Conservation (phyloP, 2,888 invertebrate species). For the Frankliniella intonsa region DNA sequence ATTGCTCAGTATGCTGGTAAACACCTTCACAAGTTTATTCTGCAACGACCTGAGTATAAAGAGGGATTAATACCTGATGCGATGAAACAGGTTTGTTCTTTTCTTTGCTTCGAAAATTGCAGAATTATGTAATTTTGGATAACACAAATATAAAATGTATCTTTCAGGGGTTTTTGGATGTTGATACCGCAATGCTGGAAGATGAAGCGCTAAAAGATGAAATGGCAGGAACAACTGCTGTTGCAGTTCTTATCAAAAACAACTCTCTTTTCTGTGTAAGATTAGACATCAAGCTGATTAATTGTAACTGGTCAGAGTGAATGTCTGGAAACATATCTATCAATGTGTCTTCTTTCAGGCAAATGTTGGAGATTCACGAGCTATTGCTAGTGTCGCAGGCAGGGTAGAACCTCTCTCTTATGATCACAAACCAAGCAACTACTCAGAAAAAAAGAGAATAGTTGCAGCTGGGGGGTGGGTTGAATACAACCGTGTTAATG, state of each 20-base stretch:
- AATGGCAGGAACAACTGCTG: constrained; percentile 91
- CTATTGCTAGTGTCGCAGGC: constrained; percentile 83
- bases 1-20: constrained; percentile 93
- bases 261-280: constrained; percentile 78
- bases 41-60: constrained; percentile 74
- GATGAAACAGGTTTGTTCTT: constrained; percentile 63
- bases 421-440: constrained; percentile 95
- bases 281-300: constrained; percentile 34
- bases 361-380: constrained; percentile 96
- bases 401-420: constrained; percentile 69
- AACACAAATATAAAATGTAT: not conserved
- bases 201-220: constrained; percentile 86
- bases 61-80: constrained; percentile 80
- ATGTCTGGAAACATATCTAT: not conserved
- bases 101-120: not conserved
- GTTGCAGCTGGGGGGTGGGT: constrained; percentile 95
- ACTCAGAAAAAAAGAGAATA: constrained; percentile 81
- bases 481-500: constrained; percentile 96
- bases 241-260: constrained; percentile 78
- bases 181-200: constrained; percentile 88
- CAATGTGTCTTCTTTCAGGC: constrained; percentile 52
- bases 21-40: constrained; percentile 88
- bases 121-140: too few species aligned
- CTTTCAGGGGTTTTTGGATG: constrained; percentile 74
- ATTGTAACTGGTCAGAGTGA: not conserved